These are phyloP conservation scores for Formica exsecta DNA, from an alignment of 1,140 invertebrate species.

Conservation along the genomic window DNA sequence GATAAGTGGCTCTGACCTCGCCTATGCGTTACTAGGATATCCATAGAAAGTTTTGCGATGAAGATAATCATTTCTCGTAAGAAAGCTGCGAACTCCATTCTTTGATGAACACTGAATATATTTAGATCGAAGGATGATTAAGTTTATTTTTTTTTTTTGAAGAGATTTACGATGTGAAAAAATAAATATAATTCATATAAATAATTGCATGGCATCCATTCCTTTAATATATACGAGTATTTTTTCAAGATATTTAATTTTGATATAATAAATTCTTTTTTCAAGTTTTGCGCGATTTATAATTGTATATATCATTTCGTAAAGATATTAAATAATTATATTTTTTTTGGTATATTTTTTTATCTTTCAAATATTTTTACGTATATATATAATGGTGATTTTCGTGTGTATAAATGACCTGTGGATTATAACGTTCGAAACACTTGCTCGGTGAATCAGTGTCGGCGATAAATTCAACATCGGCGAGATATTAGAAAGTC, in stretches of 20 bases:
- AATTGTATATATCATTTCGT: too few relatives aligned
- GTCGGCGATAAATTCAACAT: conserved; percentile 16
- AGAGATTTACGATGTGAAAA: conserved; percentile 17
- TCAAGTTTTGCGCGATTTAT: background rate
- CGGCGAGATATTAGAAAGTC: conserved; percentile 79
- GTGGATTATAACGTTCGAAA: background rate
- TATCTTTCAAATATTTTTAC: background rate
- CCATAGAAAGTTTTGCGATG: conserved; percentile 42
- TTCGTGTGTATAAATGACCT: background rate
- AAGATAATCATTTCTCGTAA: conserved; percentile 57
- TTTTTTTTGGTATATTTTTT: background rate
- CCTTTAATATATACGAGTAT: background rate
- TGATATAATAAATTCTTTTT: background rate
- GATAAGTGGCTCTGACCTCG: conserved; percentile 66
- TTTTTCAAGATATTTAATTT: conserved; percentile 19
- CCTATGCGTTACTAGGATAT: conserved; percentile 51
- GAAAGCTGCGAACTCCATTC: conserved; percentile 40
- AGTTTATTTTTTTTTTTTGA: conserved; percentile 30
- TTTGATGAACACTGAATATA: conserved; percentile 25
- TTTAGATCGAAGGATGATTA: conserved; percentile 31
- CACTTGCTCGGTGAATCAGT: background rate
- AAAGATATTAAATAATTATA: background rate
- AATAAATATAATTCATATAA: conserved; percentile 29
- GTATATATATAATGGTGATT: background rate
- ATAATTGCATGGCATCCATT: background rate